Percentiles rank a stretch among this genome's conserved stretches.
Evolutionary conservation across 2,888 invertebrate genomes (phyloP).

Genomic region (Tachina grossa): DNA sequence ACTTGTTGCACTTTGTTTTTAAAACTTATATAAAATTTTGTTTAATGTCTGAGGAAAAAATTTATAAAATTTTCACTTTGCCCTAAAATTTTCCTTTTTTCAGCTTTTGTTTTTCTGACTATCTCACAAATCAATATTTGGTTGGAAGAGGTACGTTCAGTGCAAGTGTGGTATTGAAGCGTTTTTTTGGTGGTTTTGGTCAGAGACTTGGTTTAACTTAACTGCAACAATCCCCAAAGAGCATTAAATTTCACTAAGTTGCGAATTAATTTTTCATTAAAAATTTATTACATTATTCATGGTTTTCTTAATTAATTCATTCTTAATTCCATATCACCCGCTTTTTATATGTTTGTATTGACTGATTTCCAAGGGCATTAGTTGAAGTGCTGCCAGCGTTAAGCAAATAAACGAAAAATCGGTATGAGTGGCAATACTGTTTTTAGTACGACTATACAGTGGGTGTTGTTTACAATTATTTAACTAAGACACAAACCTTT

Average conservation of each 20-base stretch:
- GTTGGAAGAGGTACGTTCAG: conserved; percentile 47
- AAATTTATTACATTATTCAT: too few relatives aligned
- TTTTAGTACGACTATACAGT: neutral
- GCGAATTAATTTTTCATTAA: too few relatives aligned
- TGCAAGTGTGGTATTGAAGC: conserved; percentile 12
- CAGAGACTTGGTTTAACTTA: neutral
- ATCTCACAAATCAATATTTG: conserved; percentile 53
- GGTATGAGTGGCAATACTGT: neutral
- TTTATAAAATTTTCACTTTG: conserved; percentile 48
- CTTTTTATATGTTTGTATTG: too few relatives aligned
- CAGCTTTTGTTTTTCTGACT: conserved; percentile 33
- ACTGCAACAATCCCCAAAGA: too few relatives aligned
- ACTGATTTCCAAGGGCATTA: too few relatives aligned
- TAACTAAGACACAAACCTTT: conserved; percentile 8
- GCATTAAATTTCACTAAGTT: too few relatives aligned
- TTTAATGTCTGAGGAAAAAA: neutral
- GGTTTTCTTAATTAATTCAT: too few relatives aligned
- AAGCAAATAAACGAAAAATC: neutral
- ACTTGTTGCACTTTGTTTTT: conserved; percentile 64
- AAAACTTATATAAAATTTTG: neutral
- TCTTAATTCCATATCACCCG: too few relatives aligned
- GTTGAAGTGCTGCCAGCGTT: neutral
- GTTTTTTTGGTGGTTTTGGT: neutral
- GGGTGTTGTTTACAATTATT: neutral
- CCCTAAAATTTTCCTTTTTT: conserved; percentile 22